A percentile compares a stretch with the other conserved stretches of the same genome.
Conservation (phyloP, 1,140 invertebrate genomes). For the Leptinotarsa texana region DNA sequence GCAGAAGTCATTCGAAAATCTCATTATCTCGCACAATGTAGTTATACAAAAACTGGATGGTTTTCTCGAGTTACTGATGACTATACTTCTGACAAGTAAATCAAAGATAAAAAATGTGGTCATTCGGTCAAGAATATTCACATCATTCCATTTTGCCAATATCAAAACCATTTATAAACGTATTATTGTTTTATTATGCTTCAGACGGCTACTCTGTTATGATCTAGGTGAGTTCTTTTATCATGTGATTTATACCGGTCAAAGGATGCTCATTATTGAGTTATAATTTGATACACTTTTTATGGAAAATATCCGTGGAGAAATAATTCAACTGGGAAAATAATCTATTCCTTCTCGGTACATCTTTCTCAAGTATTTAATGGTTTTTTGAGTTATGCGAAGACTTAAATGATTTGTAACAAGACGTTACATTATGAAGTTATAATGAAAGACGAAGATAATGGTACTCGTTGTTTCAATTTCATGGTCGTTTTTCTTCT, state of each 20-base stretch:
- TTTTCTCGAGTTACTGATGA: background rate
- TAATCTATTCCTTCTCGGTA: background rate
- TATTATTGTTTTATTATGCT: conserved; percentile 16
- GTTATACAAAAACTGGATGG: background rate
- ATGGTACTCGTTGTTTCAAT: no score
- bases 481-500: no score
- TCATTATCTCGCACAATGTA: background rate
- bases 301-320: background rate
- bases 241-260: conserved; percentile 7
- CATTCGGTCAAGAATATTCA: background rate
- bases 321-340: background rate
- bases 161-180: conserved; percentile 1
- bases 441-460: no score
- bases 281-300: conserved; percentile 1
- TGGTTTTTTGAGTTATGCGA: background rate
- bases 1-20: background rate
- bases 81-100: background rate
- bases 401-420: no score
- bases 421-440: no score
- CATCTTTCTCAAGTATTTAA: background rate
- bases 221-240: conserved; percentile 1
- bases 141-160: background rate
- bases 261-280: conserved; percentile 4
- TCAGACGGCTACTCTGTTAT: background rate
- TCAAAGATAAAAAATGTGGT: background rate